These are phyloP conservation scores for Cuniculus paca DNA, from an alignment of 2,797 vertebrate genomes.

Conservation along the genomic window DNA sequence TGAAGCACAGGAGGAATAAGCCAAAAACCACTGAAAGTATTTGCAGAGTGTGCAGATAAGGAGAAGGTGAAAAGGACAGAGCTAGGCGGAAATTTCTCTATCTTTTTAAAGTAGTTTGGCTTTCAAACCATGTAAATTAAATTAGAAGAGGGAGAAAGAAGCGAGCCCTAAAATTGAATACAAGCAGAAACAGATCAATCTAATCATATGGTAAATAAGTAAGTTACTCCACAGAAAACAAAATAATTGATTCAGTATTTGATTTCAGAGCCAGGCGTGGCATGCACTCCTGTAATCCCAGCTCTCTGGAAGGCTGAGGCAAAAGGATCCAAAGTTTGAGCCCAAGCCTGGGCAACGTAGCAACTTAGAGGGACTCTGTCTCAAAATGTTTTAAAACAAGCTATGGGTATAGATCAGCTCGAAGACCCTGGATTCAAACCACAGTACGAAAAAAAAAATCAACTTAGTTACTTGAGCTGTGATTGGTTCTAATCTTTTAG, in stretches of 20 bases:
- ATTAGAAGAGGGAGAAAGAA: slow-evolving; percentile 1
- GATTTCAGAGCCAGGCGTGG: neutral
- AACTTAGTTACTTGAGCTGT: neutral
- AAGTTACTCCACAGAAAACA: neutral
- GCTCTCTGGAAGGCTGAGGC: neutral
- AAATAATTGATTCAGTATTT: neutral
- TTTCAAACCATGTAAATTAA: neutral
- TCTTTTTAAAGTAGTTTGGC: neutral
- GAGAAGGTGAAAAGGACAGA: neutral
- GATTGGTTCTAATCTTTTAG: neutral
- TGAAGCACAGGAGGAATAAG: slow-evolving; percentile 2
- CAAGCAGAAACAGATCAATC: neutral
- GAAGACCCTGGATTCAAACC: neutral
- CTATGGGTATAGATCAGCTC: neutral
- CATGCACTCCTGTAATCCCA: neutral
- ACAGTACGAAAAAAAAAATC: neutral
- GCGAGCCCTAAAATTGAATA: neutral
- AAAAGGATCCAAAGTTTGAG: neutral
- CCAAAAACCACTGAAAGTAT: neutral
- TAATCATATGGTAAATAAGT: neutral
- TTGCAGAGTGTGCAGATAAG: too few species aligned
- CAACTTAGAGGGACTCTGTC: neutral
- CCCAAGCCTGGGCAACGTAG: neutral
- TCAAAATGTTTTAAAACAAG: neutral
- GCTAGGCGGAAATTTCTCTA: neutral